phyloP scores from a whole-genome alignment of 1,140 invertebrate species.

The Melanaphis sacchari region DNA sequence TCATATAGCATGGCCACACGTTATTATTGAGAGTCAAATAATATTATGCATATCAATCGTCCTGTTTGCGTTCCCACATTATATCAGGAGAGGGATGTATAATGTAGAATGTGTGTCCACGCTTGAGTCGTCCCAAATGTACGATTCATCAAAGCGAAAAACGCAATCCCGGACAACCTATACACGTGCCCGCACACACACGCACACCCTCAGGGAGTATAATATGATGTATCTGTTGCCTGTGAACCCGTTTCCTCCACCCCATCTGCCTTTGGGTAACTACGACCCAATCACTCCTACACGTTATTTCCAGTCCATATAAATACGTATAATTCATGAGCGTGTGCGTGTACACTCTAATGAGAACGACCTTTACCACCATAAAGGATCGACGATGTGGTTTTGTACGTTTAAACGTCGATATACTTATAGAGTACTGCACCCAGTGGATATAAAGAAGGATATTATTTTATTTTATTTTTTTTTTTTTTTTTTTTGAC shows the following conservation, averaged over 20 bases:
- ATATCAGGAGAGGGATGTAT: not conserved
- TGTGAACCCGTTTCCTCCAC: not conserved
- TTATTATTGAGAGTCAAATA: conserved; percentile 40
- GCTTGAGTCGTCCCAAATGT: conserved; percentile 44
- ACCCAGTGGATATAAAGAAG: not conserved
- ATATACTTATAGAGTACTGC: not conserved
- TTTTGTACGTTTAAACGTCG: conserved; percentile 39
- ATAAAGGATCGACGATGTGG: not conserved
- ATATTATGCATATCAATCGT: conserved; percentile 52
- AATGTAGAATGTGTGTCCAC: not conserved
- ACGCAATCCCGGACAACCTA: conserved; percentile 36
- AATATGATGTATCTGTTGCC: conserved; percentile 53
- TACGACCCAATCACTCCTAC: not conserved
- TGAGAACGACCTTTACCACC: conserved; percentile 35
- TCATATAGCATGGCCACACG: not conserved
- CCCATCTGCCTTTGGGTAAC: not conserved
- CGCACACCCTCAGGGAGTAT: not conserved
- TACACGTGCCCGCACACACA: not conserved
- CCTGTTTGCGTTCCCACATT: not conserved
- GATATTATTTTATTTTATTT: not conserved
- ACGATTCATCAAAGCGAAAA: conserved; percentile 55
- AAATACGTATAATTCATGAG: not conserved
- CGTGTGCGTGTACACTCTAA: not conserved
- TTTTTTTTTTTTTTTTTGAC: not conserved
- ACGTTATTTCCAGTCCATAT: not conserved